phyloP scores from a whole-genome alignment of 2,797 vertebrate species.

The Premnoplex brunnescens region DNA sequence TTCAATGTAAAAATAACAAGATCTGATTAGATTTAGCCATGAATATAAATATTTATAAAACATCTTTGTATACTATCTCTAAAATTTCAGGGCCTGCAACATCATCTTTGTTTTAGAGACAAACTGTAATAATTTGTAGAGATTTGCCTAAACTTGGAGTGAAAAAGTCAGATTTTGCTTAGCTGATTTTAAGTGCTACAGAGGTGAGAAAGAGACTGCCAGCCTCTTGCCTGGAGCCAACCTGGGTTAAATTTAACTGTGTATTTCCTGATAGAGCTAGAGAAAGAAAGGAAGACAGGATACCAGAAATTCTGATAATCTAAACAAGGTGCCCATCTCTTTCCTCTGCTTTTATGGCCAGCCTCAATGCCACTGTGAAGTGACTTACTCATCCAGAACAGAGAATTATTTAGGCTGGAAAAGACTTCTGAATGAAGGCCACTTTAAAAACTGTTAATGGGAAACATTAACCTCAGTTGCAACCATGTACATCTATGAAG shows the following conservation, averaged over 20 bases:
- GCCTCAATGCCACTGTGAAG: not conserved
- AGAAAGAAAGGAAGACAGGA: not conserved
- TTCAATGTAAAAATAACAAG: not conserved
- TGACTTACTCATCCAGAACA: not conserved
- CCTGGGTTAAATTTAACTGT: not conserved
- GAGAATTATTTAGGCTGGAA: not conserved
- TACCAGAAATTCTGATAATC: not conserved
- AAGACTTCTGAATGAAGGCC: not conserved
- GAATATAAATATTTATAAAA: not conserved
- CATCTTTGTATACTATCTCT: not conserved
- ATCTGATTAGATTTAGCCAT: not conserved
- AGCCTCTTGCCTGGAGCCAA: not conserved
- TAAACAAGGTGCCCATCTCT: not conserved
- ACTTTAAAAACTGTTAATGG: not conserved
- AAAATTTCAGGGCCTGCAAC: not conserved
- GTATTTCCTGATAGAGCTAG: not conserved
- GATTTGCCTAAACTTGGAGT: not conserved
- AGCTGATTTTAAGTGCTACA: not conserved
- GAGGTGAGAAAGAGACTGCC: not conserved
- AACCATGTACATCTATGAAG: not conserved
- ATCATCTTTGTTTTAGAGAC: not conserved
- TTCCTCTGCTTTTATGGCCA: not conserved
- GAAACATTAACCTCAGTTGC: not conserved
- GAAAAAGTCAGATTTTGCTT: not conserved
- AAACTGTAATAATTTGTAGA: not conserved